Conservation (phyloP, 2,888 invertebrate genomes). For the Drepana falcataria region DNA sequence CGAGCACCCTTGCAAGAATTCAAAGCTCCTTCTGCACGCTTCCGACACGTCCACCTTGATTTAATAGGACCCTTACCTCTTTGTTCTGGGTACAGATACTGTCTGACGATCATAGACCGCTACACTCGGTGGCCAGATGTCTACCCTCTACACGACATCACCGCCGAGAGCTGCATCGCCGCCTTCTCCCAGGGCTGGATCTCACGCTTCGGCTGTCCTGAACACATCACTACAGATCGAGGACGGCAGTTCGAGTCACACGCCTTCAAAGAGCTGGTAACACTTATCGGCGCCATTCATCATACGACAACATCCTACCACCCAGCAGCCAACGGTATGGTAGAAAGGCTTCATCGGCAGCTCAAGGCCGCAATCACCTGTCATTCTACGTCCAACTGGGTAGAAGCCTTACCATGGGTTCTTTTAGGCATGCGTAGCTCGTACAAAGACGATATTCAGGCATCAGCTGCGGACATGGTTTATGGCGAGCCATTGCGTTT, state of each 20-base stretch:
- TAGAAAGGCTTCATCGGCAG: conserved; percentile 18
- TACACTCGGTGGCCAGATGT: conserved; percentile 27
- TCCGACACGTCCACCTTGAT: conserved; percentile 10
- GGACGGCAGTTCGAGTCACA: conserved; percentile 15
- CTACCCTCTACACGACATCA: conserved; percentile 20
- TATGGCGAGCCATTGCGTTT: conserved; percentile 3
- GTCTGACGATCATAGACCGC: conserved; percentile 17
- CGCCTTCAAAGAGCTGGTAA: conserved; percentile 6
- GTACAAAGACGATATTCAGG: background rate
- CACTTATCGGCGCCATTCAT: conserved; percentile 11
- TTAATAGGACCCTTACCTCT: conserved; percentile 11
- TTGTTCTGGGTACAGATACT: conserved; percentile 7
- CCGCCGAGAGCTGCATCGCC: too few species aligned
- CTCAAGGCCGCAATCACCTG: conserved; percentile 12
- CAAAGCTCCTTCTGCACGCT: background rate
- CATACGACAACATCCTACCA: conserved; percentile 18
- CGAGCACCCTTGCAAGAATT: background rate
- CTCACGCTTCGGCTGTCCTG: conserved; percentile 18
- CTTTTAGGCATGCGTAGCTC: conserved; percentile 3
- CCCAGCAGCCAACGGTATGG: conserved; percentile 17
- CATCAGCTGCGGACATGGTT: conserved; percentile 2
- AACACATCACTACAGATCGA: conserved; percentile 15
- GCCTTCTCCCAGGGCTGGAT: too few species aligned
- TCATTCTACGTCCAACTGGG: conserved; percentile 1
- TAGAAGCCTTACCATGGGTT: background rate